Evolutionary conservation across 37 sponge, comb jelly and placozoan genomes (phyloP).

Genomic region (Haliclona indistincta): DNA sequence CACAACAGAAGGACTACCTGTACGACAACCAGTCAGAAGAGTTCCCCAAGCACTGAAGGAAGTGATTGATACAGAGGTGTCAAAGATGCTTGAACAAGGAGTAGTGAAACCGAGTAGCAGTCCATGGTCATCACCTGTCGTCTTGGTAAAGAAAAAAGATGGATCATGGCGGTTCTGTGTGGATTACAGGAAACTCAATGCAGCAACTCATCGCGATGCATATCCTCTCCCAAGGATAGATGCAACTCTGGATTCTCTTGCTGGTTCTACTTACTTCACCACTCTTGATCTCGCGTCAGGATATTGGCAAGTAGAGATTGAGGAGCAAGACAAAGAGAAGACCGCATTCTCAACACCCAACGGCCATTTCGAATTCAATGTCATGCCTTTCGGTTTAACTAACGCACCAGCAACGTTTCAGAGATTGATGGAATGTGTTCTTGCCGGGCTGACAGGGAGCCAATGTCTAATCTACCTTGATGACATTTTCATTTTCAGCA

Average conservation of each 20-base stretch:
- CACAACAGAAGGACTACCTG: too few relatives aligned
- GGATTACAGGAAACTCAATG: slow-evolving; percentile 22
- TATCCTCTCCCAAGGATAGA: slow-evolving; percentile 39
- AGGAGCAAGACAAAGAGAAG: slow-evolving; percentile 7
- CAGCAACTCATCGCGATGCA: slow-evolving; percentile 11
- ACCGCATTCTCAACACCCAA: slow-evolving; percentile 22
- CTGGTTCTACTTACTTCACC: slow-evolving; percentile 18
- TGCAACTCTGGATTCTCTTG: slow-evolving; percentile 13
- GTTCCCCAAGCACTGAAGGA: too few relatives aligned
- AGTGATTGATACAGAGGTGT: too few relatives aligned
- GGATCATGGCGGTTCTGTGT: slow-evolving; percentile 22
- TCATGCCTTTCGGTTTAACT: slow-evolving; percentile 28
- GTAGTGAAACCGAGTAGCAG: too few relatives aligned
- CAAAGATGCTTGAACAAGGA: too few relatives aligned
- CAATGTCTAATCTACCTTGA: slow-evolving; percentile 32
- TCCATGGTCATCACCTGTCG: too few relatives aligned
- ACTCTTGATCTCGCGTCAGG: slow-evolving; percentile 31
- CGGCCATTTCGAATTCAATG: slow-evolving; percentile 36
- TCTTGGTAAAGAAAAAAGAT: too few relatives aligned
- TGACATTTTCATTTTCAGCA: slow-evolving; percentile 25
- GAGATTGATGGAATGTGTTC: slow-evolving; percentile 18
- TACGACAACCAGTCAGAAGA: too few relatives aligned
- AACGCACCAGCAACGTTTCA: slow-evolving; percentile 49
- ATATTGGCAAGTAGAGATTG: slow-evolving; percentile 33
- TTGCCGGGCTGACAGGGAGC: slow-evolving; percentile 13